phyloP scores from a whole-genome alignment of 2,113 vertebrate genomes.

The Oenanthe melanoleuca region DNA sequence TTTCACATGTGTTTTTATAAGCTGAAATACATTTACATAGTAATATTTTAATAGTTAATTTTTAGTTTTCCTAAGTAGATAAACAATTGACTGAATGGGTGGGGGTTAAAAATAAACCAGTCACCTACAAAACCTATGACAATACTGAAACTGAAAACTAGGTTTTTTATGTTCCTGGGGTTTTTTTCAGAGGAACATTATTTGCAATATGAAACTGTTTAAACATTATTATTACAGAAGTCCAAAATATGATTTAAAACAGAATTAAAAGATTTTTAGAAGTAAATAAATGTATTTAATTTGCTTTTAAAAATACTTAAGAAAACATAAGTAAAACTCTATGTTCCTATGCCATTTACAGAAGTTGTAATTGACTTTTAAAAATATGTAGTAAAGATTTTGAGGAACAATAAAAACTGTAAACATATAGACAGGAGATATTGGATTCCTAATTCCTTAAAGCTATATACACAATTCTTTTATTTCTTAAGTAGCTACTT shows the following conservation, averaged over 20 bases:
- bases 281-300: neutral
- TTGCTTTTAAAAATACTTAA: neutral
- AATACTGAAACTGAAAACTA: neutral
- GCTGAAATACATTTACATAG: neutral
- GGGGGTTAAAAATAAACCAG: neutral
- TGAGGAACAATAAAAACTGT: neutral
- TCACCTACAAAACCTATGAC: neutral
- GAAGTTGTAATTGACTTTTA: neutral
- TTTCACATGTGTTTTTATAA: neutral
- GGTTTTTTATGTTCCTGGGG: neutral
- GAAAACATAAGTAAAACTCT: neutral
- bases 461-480: neutral
- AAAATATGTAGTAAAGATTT: neutral
- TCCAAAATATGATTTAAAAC: neutral
- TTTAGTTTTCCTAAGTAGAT: neutral
- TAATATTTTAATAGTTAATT: neutral
- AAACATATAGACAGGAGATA: neutral
- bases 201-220: neutral
- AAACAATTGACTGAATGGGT: neutral
- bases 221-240: neutral
- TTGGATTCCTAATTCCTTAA: neutral
- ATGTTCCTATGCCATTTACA: neutral
- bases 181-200: neutral
- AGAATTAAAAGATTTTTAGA: neutral
- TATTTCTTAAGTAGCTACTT: neutral